These are phyloP conservation scores for Thymelicus acteon DNA, from an alignment of 2,888 invertebrate genomes.

Conservation along the genomic window DNA sequence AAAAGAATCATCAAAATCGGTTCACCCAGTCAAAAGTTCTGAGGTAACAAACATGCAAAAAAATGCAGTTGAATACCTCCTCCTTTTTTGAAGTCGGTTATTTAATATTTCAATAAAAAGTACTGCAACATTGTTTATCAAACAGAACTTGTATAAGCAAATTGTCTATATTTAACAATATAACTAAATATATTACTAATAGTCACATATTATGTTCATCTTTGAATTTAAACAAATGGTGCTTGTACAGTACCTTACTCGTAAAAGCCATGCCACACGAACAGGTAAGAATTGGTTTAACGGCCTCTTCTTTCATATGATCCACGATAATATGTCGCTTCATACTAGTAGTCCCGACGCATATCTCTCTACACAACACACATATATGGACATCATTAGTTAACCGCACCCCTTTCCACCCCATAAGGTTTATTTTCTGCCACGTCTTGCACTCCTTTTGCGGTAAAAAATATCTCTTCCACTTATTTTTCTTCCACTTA, in stretches of 20 bases:
- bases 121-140: no score
- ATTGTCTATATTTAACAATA: no score
- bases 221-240: slow-evolving; percentile 59
- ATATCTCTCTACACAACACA: slow-evolving; percentile 61
- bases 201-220: slow-evolving; percentile 15
- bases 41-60: no score
- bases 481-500: slow-evolving; percentile 14
- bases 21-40: no score
- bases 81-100: no score
- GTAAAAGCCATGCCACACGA: slow-evolving; percentile 58
- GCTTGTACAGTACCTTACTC: slow-evolving; percentile 59
- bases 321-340: slow-evolving; percentile 49
- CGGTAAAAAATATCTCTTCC: slow-evolving; percentile 41
- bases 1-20: no score
- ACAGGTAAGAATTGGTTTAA: slow-evolving; percentile 48
- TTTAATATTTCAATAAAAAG: no score
- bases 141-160: no score
- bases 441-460: background rate
- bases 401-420: slow-evolving; percentile 51
- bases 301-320: slow-evolving; percentile 39
- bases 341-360: slow-evolving; percentile 43
- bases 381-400: slow-evolving; percentile 52
- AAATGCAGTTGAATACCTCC: no score
- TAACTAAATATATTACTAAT: background rate
- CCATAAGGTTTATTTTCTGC: slow-evolving; percentile 27